A percentile compares a stretch with the other conserved stretches of the same genome.
Conservation (phyloP, 1,140 invertebrate genomes). For the Pseudomyrmex flavicornis region DNA sequence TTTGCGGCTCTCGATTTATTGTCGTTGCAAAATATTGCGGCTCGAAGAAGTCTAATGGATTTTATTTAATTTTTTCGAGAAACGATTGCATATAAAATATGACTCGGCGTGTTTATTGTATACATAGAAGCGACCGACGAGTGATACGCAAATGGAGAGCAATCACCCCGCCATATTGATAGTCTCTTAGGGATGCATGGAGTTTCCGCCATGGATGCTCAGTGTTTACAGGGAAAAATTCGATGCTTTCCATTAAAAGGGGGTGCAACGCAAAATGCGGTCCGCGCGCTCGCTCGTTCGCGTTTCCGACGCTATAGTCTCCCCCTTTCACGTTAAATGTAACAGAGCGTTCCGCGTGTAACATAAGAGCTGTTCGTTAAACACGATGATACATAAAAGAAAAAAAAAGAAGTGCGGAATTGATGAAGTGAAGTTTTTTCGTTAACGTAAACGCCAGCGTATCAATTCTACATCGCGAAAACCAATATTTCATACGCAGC, state of each 20-base stretch:
- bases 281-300: not conserved
- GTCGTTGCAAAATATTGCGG: constrained; percentile 38
- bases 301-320: constrained; percentile 41
- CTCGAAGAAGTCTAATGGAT: constrained; percentile 32
- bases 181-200: constrained; percentile 70
- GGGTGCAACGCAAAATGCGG: constrained; percentile 43
- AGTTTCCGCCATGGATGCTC: constrained; percentile 56
- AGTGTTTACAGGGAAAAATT: constrained; percentile 66
- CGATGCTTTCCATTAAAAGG: constrained; percentile 65
- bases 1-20: not conserved
- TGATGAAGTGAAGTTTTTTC: constrained; percentile 60
- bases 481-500: constrained; percentile 3
- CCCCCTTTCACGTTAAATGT: constrained; percentile 50
- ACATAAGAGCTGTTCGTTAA: constrained; percentile 43
- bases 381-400: constrained; percentile 25
- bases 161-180: constrained; percentile 60
- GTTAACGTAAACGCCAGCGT: constrained; percentile 22
- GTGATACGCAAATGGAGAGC: constrained; percentile 55
- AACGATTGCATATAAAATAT: constrained; percentile 4
- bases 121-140: constrained; percentile 24
- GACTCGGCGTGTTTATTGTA: constrained; percentile 36
- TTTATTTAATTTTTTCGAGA: constrained; percentile 67
- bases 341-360: constrained; percentile 30
- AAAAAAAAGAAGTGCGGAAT: constrained; percentile 43
- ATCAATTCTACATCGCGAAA: constrained; percentile 60